A percentile compares a stretch with the other conserved stretches of the same genome.
Conservation (phyloP, 2,113 vertebrate genomes). For the Albula goreensis region DNA sequence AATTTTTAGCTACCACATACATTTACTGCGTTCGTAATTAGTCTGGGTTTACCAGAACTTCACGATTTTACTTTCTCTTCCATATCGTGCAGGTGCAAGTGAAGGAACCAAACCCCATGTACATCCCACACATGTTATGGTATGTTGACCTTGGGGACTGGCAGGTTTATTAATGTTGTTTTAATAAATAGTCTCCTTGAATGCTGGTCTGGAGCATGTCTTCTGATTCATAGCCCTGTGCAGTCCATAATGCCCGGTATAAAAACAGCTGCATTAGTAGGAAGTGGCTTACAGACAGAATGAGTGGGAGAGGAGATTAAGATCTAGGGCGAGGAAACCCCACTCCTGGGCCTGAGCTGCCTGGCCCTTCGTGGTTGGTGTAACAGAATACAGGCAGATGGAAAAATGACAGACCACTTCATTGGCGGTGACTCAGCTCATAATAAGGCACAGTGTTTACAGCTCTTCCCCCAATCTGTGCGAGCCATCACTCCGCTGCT, state of each 20-base stretch:
- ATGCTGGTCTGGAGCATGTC: not conserved
- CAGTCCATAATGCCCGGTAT: not conserved
- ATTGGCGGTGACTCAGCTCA: conserved; percentile 23
- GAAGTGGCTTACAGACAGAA: conserved; percentile 21
- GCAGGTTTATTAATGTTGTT: not conserved
- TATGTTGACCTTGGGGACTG: not conserved
- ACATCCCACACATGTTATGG: not conserved
- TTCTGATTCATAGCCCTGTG: not conserved
- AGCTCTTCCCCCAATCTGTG: not conserved
- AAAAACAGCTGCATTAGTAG: not conserved
- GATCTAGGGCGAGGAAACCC: not conserved
- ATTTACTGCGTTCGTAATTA: not conserved
- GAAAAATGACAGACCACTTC: conserved; percentile 36
- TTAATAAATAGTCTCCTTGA: not conserved
- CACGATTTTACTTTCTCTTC: not conserved
- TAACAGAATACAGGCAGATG: conserved; percentile 21
- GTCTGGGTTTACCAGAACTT: not conserved
- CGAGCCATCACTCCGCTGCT: not conserved
- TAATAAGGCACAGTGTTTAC: conserved; percentile 36
- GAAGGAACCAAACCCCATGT: not conserved
- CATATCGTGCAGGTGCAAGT: no score
- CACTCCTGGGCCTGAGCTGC: not conserved
- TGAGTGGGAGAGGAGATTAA: conserved; percentile 17
- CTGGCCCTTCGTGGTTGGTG: conserved; percentile 8
- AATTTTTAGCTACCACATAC: not conserved